Evolutionary conservation across 2,888 invertebrate genomes (phyloP), one percentile per base, ranked within the genome.

Genomic region (Epirrhoe alternata): DNA sequence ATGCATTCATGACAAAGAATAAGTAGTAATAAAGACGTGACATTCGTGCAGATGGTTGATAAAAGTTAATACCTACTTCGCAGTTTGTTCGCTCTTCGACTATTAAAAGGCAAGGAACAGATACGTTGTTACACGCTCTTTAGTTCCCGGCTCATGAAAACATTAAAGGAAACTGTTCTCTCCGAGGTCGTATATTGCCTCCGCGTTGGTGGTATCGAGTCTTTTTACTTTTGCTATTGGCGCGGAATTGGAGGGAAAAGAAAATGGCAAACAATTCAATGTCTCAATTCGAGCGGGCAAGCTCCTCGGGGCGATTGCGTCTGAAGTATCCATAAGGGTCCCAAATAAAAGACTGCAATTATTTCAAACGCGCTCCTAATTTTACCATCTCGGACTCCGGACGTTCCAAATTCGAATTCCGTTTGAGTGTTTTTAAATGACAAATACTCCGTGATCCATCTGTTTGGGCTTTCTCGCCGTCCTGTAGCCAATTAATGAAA

Each of bases 21-120:
- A 92, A 89, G 89, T 87, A 89, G 88, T 88, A 90, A 91, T 92
- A 90, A 87, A 92, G 91, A 92, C 92, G 92, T 92, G 92, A 92
- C 90, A 90, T 83, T 89, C 87, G 85, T 93, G 88, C 90, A 92
- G 90, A 92, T 92, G 90, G 86, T 89, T 89, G 89, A 90, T 92
- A 92, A 92, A 90, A 89, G 86, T 88, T 89, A 89, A 90, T 90
- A 89, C 59, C 59, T 59, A 59, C 89, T 87, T 86, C 84, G 82
- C 86, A 89, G 88, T 89, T 90, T 88, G 87, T 90, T 86, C 87
- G 84, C 78, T 87, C 84, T 86, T 81, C 74, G 80, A 83, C 90
- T 88, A 90, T 91, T 92, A 91, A 89, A 88, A 89, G 86, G 81
- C 83, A 86, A 83, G 77, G 87, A 88, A 88, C 84, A 90, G 89